Conservation (phyloP, 2,888 invertebrate genomes). For the Penaeus monodon region DNA sequence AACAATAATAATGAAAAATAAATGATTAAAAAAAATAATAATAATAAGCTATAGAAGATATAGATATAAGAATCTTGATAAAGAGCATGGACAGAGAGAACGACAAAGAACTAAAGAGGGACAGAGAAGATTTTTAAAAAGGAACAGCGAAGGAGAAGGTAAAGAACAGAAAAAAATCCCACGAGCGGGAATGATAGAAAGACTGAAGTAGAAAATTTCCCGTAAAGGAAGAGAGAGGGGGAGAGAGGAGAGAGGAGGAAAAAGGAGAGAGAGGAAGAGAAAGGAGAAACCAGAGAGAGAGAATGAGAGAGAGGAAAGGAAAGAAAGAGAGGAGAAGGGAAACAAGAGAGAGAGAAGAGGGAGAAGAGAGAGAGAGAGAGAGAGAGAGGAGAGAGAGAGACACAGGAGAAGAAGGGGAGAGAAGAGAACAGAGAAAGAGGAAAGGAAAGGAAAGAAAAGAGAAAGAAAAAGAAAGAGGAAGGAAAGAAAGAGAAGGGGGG, state of each 20-base stretch:
- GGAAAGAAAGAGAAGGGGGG: background rate
- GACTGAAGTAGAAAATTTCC: background rate
- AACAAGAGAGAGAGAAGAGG: background rate
- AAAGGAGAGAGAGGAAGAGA: background rate
- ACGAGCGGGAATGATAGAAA: background rate
- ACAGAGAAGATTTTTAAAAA: background rate
- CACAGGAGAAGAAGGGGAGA: background rate
- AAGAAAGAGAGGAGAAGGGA: background rate
- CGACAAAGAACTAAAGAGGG: conserved; percentile 8
- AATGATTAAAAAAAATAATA: too few relatives aligned
- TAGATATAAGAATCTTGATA: too few relatives aligned
- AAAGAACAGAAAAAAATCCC: background rate
- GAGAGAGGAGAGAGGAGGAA: background rate
- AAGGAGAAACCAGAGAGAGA: too few relatives aligned
- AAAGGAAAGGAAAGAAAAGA: background rate
- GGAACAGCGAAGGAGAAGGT: background rate
- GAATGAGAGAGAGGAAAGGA: background rate
- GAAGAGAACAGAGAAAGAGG: background rate
- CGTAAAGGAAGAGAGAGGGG: background rate
- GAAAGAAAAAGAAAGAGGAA: background rate
- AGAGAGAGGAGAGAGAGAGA: background rate
- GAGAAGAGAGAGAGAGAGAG: conserved; percentile 2
- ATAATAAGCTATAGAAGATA: too few relatives aligned
- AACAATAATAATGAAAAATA: too few relatives aligned
- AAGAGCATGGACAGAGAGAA: too few relatives aligned